Conservation (phyloP, 2,797 vertebrate species). For the Kryptolebias ocellatus region DNA sequence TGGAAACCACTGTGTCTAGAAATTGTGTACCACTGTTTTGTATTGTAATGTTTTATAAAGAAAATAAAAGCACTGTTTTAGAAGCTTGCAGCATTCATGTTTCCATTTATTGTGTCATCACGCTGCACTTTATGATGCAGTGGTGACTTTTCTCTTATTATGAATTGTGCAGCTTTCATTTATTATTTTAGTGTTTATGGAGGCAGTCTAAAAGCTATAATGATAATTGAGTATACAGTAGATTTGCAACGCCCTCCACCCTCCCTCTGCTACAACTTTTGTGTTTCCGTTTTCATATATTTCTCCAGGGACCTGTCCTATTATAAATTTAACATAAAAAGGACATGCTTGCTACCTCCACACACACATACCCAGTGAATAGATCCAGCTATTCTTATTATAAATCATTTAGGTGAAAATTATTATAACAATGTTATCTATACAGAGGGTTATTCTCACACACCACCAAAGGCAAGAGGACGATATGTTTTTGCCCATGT, state of each 20-base stretch:
- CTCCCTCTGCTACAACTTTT: not conserved
- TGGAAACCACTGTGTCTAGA: conserved; percentile 57
- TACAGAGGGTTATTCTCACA: too few relatives aligned
- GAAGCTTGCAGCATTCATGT: conserved; percentile 65
- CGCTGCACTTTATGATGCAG: conserved; percentile 22
- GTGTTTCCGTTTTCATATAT: conserved; percentile 17
- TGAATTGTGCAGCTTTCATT: conserved; percentile 33
- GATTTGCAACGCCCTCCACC: conserved; percentile 47
- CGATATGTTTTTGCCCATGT: too few relatives aligned
- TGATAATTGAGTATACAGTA: conserved; percentile 21
- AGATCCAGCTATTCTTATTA: too few relatives aligned
- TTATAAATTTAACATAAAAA: conserved; percentile 3
- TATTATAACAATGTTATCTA: too few relatives aligned
- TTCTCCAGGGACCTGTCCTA: not conserved
- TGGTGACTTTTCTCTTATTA: conserved; percentile 22
- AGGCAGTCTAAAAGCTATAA: conserved; percentile 15
- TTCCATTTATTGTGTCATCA: conserved; percentile 3
- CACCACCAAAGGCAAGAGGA: too few relatives aligned
- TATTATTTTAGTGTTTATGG: conserved; percentile 20
- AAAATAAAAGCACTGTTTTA: conserved; percentile 67
- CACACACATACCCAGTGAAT: not conserved
- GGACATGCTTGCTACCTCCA: conserved; percentile 6
- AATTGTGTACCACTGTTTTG: conserved; percentile 70
- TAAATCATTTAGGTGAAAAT: too few relatives aligned
- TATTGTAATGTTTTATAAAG: conserved; percentile 71